Conservation (phyloP, 2,888 invertebrate genomes). For the Horisme vitalbata region DNA sequence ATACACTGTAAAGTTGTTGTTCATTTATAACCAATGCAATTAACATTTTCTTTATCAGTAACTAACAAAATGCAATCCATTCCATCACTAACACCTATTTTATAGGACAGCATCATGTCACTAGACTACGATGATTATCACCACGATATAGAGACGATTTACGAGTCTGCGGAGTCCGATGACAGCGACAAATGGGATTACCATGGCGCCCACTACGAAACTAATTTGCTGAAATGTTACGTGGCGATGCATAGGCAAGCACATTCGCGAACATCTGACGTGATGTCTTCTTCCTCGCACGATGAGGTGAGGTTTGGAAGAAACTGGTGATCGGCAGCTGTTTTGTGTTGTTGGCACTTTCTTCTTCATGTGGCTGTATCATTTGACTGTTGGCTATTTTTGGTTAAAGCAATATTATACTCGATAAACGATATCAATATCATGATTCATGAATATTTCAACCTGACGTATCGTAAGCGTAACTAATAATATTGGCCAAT, state of each 20-base stretch:
- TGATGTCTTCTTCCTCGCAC: slow-evolving; percentile 49
- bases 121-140: slow-evolving; percentile 54
- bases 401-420: too few relatives aligned
- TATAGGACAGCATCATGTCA: slow-evolving; percentile 36
- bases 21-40: too few relatives aligned
- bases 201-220: slow-evolving; percentile 17
- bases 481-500: too few relatives aligned
- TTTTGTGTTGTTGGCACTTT: too few relatives aligned
- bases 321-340: too few relatives aligned
- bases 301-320: slow-evolving; percentile 48
- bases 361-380: too few relatives aligned
- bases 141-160: slow-evolving; percentile 72
- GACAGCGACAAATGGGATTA: slow-evolving; percentile 50
- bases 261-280: slow-evolving; percentile 40
- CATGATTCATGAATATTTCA: too few relatives aligned
- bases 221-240: slow-evolving; percentile 38
- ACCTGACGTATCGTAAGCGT: too few relatives aligned
- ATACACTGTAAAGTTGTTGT: too few relatives aligned
- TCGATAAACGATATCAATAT: too few relatives aligned
- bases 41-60: too few relatives aligned
- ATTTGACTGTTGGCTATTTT: too few relatives aligned
- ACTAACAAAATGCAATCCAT: slow-evolving; percentile 10
- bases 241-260: slow-evolving; percentile 45
- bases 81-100: slow-evolving; percentile 42
- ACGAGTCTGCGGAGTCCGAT: slow-evolving; percentile 60